A percentile compares a stretch with the other conserved stretches of the same genome.
Evolutionary conservation across 30 jellyfish, hydroid and myxozoan species (phyloP).

Genomic region (Pseudorhiza aurosa): DNA sequence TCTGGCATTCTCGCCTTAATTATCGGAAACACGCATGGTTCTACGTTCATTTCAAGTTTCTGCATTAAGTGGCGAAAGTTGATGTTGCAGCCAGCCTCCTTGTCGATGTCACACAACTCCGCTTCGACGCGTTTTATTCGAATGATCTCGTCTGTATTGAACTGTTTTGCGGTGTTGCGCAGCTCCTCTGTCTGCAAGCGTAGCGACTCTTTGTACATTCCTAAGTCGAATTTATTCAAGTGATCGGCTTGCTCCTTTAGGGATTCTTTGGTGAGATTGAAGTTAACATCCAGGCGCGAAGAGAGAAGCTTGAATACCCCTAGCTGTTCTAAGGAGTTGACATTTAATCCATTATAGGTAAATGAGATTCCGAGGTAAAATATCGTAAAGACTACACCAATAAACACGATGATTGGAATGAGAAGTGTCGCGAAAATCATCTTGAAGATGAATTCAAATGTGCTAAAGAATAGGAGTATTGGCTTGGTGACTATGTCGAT

Average conservation of each 20-base stretch:
- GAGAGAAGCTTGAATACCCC: slow-evolving; percentile 47
- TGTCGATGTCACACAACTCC: slow-evolving; percentile 39
- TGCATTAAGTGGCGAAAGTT: slow-evolving; percentile 32
- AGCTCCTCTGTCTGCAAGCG: slow-evolving; percentile 41
- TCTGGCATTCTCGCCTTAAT: slow-evolving; percentile 61
- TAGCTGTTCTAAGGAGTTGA: slow-evolving; percentile 24
- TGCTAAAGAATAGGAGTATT: slow-evolving; percentile 2
- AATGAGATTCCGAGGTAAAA: slow-evolving; percentile 39
- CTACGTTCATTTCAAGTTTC: slow-evolving; percentile 38
- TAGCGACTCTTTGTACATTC: slow-evolving; percentile 34
- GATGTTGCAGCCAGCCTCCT: slow-evolving; percentile 1
- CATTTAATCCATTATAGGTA: slow-evolving; percentile 47
- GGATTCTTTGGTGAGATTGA: slow-evolving; percentile 25
- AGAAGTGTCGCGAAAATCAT: slow-evolving; percentile 39
- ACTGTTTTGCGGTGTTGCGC: slow-evolving; percentile 36
- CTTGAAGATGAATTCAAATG: slow-evolving; percentile 4
- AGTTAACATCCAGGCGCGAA: slow-evolving; percentile 36
- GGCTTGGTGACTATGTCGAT: slow-evolving; percentile 31
- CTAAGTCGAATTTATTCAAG: slow-evolving; percentile 29
- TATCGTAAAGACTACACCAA: background rate
- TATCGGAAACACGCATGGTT: slow-evolving; percentile 58
- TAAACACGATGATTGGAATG: slow-evolving; percentile 18
- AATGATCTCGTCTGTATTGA: slow-evolving; percentile 46
- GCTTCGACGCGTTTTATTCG: slow-evolving; percentile 43
- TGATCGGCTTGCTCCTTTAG: slow-evolving; percentile 34